A percentile compares a stretch with the other conserved stretches of the same genome.
phyloP scores from a whole-genome alignment of 2,888 invertebrate genomes.

The Nycteola revayana region DNA sequence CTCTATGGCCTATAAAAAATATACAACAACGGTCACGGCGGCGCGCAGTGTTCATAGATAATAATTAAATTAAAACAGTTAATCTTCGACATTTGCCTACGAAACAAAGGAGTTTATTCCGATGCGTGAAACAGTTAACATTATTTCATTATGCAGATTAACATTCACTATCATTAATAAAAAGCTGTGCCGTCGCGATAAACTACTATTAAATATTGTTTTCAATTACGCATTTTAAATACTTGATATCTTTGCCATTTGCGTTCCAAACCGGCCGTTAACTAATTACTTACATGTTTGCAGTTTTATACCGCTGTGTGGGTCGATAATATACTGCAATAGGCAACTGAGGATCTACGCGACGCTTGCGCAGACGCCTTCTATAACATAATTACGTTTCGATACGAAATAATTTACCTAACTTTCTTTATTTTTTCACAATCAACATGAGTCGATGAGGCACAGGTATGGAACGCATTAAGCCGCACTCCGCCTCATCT shows the following conservation, averaged over 20 bases:
- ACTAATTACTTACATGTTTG: conserved; percentile 23
- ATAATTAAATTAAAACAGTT: conserved; percentile 53
- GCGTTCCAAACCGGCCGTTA: conserved; percentile 21
- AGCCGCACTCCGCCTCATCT: conserved; percentile 68
- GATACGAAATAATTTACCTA: conserved; percentile 54
- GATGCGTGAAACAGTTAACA: conserved; percentile 32
- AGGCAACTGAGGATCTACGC: conserved; percentile 6
- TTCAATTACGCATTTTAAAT: conserved; percentile 38
- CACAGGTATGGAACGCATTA: conserved; percentile 61
- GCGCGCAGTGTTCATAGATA: no score
- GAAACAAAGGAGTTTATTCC: conserved; percentile 41
- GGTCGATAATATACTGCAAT: conserved; percentile 17
- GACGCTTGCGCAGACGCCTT: conserved; percentile 2
- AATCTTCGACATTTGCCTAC: conserved; percentile 56
- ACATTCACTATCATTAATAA: conserved; percentile 29
- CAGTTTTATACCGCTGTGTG: conserved; percentile 10
- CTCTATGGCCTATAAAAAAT: no score
- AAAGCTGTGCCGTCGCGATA: conserved; percentile 27
- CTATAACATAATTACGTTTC: conserved; percentile 28
- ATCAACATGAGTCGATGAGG: conserved; percentile 46
- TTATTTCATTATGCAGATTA: conserved; percentile 39
- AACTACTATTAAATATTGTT: conserved; percentile 36
- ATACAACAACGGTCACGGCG: no score
- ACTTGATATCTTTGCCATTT: conserved; percentile 33
- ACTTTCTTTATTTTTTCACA: conserved; percentile 45